Percentiles rank a stretch among this genome's conserved stretches.
Evolutionary conservation across 1,140 invertebrate genomes (phyloP).

Genomic region (Euschistus heros): DNA sequence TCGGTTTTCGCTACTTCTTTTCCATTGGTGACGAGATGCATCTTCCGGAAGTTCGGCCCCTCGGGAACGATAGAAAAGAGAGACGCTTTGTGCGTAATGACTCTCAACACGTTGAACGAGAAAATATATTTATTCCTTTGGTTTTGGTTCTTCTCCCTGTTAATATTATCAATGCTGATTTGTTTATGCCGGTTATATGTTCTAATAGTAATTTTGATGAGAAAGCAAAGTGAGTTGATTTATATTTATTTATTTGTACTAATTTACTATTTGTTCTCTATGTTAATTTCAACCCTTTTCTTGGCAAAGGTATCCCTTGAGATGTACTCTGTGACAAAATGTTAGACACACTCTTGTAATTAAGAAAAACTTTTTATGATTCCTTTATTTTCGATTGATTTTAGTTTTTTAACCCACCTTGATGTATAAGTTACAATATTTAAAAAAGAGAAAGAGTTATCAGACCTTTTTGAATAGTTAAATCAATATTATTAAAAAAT

Average conservation of each 20-base stretch:
- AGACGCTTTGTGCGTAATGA: conserved; percentile 60
- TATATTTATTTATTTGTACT: neutral
- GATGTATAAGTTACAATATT: too few species aligned
- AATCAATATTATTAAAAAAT: too few species aligned
- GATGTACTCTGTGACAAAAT: too few species aligned
- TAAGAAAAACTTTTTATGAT: too few species aligned
- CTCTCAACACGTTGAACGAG: conserved; percentile 67
- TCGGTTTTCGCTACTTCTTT: conserved; percentile 35
- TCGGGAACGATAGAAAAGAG: conserved; percentile 47
- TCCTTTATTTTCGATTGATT: too few species aligned
- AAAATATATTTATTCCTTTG: conserved; percentile 68
- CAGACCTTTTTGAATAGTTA: too few species aligned
- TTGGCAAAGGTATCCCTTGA: too few species aligned
- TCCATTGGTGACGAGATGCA: conserved; percentile 34
- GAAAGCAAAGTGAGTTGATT: neutral
- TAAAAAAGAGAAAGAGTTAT: too few species aligned
- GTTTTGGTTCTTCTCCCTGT: conserved; percentile 65
- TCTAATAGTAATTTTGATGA: conserved; percentile 40
- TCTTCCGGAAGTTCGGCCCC: conserved; percentile 46
- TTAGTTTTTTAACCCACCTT: too few species aligned
- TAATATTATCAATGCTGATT: conserved; percentile 56
- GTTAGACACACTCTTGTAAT: too few species aligned
- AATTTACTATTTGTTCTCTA: too few species aligned
- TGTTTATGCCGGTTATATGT: conserved; percentile 60
- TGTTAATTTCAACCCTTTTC: too few species aligned